A percentile compares a stretch with the other conserved stretches of the same genome.
Evolutionary conservation across 2,113 vertebrate species (phyloP).

Genomic region (Chinchilla lanigera): DNA sequence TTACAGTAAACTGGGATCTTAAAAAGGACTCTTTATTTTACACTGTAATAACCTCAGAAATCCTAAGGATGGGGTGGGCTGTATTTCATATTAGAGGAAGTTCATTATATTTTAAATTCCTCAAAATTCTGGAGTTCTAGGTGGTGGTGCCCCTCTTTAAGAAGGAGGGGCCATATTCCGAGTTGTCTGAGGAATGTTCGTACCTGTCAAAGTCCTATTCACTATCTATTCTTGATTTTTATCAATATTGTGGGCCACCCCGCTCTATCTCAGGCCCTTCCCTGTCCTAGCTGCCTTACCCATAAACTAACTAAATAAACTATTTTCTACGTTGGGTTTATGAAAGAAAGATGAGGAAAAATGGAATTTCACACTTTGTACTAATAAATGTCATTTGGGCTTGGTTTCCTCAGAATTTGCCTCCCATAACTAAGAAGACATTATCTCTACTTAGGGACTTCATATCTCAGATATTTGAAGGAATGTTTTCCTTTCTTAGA

Average conservation of each 20-base stretch:
- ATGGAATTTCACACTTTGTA: background rate
- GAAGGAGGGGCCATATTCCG: background rate
- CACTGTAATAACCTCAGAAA: background rate
- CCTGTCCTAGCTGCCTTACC: background rate
- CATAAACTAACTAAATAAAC: background rate
- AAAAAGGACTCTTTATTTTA: background rate
- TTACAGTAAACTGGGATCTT: background rate
- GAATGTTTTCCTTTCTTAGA: background rate
- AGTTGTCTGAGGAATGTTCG: background rate
- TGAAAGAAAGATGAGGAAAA: background rate
- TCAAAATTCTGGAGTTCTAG: background rate
- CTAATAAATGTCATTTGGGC: background rate
- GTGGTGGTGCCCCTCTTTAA: background rate
- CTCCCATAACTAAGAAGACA: background rate
- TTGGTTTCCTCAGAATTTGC: constrained; percentile 36
- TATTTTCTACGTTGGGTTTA: background rate
- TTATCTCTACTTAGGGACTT: background rate
- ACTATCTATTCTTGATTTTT: background rate
- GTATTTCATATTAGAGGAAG: background rate
- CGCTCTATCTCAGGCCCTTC: background rate
- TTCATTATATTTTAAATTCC: background rate
- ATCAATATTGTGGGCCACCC: background rate
- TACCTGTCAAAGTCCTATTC: background rate
- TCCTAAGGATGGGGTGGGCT: background rate
- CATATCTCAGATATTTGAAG: constrained; percentile 46